Conservation (phyloP, 64 coral and sea anemone species). For the Dendronephthya gigantea region DNA sequence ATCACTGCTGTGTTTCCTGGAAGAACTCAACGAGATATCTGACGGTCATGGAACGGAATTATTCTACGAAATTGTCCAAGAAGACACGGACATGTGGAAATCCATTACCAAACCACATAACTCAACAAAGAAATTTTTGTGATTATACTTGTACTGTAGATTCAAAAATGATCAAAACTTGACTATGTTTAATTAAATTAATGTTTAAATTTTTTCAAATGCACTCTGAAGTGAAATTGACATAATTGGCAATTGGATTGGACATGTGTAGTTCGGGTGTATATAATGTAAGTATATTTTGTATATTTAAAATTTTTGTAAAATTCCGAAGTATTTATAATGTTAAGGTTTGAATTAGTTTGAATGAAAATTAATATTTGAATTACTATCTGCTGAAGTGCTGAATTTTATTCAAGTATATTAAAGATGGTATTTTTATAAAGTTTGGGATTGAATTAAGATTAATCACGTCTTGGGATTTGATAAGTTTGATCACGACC, state of each 20-base stretch:
- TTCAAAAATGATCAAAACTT: background rate
- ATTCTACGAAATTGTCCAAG: background rate
- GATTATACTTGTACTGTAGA: background rate
- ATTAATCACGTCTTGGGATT: too few species aligned
- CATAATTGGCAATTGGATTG: too few species aligned
- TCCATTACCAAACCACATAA: background rate
- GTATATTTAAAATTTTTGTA: too few species aligned
- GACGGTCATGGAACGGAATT: slow-evolving; percentile 4
- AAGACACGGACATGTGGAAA: slow-evolving; percentile 3
- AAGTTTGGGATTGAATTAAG: too few species aligned
- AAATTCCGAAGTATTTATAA: too few species aligned
- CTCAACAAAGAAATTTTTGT: background rate
- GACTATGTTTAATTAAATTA: background rate
- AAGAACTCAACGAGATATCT: slow-evolving; percentile 10
- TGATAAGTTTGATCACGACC: too few species aligned
- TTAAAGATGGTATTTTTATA: too few species aligned
- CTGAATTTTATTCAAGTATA: too few species aligned
- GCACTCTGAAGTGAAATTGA: too few species aligned
- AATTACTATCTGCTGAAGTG: too few species aligned
- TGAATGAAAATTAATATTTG: too few species aligned
- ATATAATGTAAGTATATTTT: background rate
- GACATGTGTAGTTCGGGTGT: background rate
- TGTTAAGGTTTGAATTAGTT: too few species aligned
- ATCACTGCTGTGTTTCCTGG: background rate
- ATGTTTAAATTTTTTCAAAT: background rate